Evolutionary conservation across 2,888 invertebrate species (phyloP), one percentile per base, ranked within the genome.

Genomic region (Bhutanitis thaidina): DNA sequence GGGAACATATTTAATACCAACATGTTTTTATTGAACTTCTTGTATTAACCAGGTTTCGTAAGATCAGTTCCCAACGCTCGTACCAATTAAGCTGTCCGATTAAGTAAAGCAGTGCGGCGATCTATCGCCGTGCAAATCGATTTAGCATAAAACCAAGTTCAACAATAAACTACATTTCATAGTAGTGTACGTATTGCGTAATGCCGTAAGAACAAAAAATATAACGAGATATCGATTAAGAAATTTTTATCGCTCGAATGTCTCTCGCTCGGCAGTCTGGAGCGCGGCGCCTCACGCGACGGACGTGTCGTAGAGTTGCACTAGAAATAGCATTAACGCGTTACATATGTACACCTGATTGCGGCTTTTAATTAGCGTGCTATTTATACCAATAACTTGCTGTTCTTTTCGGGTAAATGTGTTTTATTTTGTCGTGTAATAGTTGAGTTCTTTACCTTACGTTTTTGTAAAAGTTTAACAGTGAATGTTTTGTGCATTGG

Each of bases 181-280:
- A 63, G 59, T 54, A 52, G 55, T 60, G 60, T n/a, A n/a, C 53
- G 55, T 45, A 62, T 59, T 59, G 58, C 58, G 59, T 53, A 67
- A 53, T 53, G 52, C 63, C 66, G 67, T 65, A 70, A 67, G 66
- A n/a, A 71, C 69, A 68, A 64, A 63, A 60, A 66, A 63, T 62
- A 62, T 57, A 74, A 70, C 68, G 64, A 62, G 71, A 73, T 72
- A 73, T 74, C 72, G 75, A 76, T 79, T 71, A 73, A 74, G 74
- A 77, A 77, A 77, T 69, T 68, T 65, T 70, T 72, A 74, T 75
- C 70, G 67, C 59, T 58, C 60, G 62, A 45, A 62, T 56, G 60
- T 54, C 54, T 47, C 43, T 46, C 45, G 25, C 8, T 41, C 51
- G 44, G 29, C 38, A 79, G 79, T 80, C 55, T 63, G 58, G 61